A percentile compares a stretch with the other conserved stretches of the same genome.
Evolutionary conservation across 2,888 invertebrate species (phyloP).

Genomic region (Autographa pulchrina): DNA sequence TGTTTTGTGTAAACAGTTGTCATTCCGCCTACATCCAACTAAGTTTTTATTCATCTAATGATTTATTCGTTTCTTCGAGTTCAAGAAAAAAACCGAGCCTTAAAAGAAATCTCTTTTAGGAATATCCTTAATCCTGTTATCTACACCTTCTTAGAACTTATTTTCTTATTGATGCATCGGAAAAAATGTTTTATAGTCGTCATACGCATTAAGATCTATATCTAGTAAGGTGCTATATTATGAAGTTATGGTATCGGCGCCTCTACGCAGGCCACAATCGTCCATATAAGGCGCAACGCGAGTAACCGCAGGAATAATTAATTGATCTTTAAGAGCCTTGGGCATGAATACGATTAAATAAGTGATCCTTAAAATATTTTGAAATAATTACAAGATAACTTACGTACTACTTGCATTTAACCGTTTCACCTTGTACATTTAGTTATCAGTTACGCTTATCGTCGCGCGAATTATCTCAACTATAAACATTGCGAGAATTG

Average conservation of each 20-base stretch:
- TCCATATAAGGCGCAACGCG: slow-evolving; percentile 72
- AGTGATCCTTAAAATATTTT: slow-evolving; percentile 76
- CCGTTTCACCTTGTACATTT: slow-evolving; percentile 38
- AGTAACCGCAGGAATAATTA: slow-evolving; percentile 75
- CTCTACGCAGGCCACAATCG: slow-evolving; percentile 70
- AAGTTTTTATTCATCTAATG: slow-evolving; percentile 30
- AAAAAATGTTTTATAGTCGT: slow-evolving; percentile 66
- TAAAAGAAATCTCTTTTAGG: slow-evolving; percentile 34
- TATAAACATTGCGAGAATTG: slow-evolving; percentile 50
- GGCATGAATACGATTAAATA: slow-evolving; percentile 69
- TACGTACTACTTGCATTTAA: slow-evolving; percentile 37
- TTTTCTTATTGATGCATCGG: slow-evolving; percentile 56
- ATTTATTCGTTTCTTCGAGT: slow-evolving; percentile 28
- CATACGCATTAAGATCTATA: slow-evolving; percentile 64
- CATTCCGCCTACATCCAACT: slow-evolving; percentile 14
- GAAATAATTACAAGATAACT: slow-evolving; percentile 58
- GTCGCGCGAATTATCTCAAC: slow-evolving; percentile 45
- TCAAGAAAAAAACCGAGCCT: slow-evolving; percentile 11
- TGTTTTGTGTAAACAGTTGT: slow-evolving; percentile 35
- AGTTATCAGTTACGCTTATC: slow-evolving; percentile 49
- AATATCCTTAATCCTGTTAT: slow-evolving; percentile 40
- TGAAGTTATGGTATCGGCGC: slow-evolving; percentile 70
- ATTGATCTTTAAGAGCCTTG: slow-evolving; percentile 68
- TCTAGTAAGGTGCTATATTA: slow-evolving; percentile 64
- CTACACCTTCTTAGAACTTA: slow-evolving; percentile 52